Conservation (phyloP, 2,113 vertebrate species). For the Odobenus rosmarus region DNA sequence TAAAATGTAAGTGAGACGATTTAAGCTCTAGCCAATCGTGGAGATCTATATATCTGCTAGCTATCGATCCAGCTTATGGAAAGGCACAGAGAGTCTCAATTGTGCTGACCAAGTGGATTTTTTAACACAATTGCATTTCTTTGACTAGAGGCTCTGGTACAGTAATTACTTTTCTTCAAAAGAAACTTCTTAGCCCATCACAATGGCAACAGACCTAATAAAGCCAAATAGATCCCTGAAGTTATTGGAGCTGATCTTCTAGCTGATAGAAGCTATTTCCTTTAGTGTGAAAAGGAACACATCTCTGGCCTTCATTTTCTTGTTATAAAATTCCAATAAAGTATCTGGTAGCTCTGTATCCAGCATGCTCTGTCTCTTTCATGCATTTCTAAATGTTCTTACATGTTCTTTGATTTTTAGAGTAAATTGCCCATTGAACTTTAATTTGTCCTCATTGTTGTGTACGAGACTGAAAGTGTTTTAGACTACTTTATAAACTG, state of each 20-base stretch:
- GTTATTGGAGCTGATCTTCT: slow-evolving; percentile 69
- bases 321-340: slow-evolving; percentile 70
- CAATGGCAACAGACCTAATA: slow-evolving; percentile 78
- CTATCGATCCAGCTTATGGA: slow-evolving; percentile 66
- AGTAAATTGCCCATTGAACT: slow-evolving; percentile 27
- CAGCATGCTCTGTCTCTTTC: background rate
- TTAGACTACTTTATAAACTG: background rate
- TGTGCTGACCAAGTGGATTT: slow-evolving; percentile 79
- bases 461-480: background rate
- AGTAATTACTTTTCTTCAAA: slow-evolving; percentile 81
- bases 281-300: slow-evolving; percentile 49
- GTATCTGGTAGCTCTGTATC: slow-evolving; percentile 21
- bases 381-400: slow-evolving; percentile 9
- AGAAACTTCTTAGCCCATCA: slow-evolving; percentile 74
- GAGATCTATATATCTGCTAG: slow-evolving; percentile 62
- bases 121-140: slow-evolving; percentile 70
- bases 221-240: slow-evolving; percentile 66
- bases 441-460: slow-evolving; percentile 24
- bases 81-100: slow-evolving; percentile 55
- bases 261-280: slow-evolving; percentile 76
- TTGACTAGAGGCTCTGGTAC: slow-evolving; percentile 60
- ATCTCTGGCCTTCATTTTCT: slow-evolving; percentile 59
- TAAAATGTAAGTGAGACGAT: background rate
- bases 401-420: slow-evolving; percentile 37
- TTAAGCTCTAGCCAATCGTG: slow-evolving; percentile 31